Conservation (phyloP, 2,113 vertebrate genomes). For the Sinosuthora webbiana region DNA sequence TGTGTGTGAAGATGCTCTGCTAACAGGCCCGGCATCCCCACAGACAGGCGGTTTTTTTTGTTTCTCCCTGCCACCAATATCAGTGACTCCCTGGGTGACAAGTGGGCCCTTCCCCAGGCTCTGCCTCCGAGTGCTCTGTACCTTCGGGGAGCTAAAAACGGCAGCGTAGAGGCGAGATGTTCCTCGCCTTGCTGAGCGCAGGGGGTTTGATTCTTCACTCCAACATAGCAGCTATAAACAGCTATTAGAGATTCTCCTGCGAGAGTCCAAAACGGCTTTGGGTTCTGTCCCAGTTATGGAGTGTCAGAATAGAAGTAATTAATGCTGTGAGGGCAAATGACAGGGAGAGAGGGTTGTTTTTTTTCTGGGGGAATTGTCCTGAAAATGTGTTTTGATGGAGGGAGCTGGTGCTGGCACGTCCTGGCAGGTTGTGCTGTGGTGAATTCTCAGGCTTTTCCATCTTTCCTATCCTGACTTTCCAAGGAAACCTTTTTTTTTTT, state of each 20-base stretch:
- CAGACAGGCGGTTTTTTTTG: background rate
- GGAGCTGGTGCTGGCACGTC: background rate
- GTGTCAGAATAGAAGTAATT: background rate
- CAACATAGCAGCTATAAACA: background rate
- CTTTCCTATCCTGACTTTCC: background rate
- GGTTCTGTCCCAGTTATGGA: background rate
- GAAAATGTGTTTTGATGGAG: background rate
- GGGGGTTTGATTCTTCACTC: background rate
- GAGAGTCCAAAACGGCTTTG: background rate
- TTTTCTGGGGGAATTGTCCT: background rate
- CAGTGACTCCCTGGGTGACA: background rate
- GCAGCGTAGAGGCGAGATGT: background rate
- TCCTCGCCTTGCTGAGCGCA: background rate
- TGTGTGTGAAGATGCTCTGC: background rate
- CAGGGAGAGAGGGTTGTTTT: background rate
- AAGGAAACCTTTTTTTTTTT: background rate
- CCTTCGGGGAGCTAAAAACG: background rate
- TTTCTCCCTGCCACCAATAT: background rate
- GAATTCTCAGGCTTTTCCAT: background rate
- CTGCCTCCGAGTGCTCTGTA: background rate
- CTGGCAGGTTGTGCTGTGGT: accelerated
- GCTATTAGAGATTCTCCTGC: background rate
- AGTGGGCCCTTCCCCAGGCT: background rate
- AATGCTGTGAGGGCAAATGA: background rate
- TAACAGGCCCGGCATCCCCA: accelerated